A percentile compares a stretch with the other conserved stretches of the same genome.
Conservation (phyloP, 2,113 vertebrate species). For the Carollia perspicillata region DNA sequence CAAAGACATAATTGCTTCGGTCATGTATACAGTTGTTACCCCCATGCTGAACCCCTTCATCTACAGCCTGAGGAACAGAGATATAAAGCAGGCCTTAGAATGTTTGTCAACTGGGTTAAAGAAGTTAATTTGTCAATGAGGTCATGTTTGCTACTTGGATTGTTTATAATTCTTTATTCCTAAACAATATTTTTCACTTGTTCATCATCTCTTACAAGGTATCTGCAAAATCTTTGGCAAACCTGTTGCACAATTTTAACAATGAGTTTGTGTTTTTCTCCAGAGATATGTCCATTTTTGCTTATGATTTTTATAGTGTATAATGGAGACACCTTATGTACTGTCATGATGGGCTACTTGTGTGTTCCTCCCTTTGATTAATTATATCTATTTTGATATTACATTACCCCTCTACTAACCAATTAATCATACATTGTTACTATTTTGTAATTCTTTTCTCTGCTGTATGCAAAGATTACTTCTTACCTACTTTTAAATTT, state of each 20-base stretch:
- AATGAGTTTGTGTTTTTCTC: not conserved
- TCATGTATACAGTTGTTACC: constrained; percentile 43
- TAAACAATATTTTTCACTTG: not conserved
- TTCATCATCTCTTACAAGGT: not conserved
- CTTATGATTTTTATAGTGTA: not conserved
- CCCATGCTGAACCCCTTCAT: constrained; percentile 71
- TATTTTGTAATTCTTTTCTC: too few species aligned
- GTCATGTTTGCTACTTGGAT: not conserved
- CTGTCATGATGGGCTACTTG: not conserved
- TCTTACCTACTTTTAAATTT: not conserved
- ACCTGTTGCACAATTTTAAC: not conserved
- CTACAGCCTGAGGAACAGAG: constrained; percentile 64
- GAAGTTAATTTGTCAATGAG: not conserved
- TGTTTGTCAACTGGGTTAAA: not conserved
- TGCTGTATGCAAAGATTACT: too few species aligned
- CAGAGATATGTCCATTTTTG: not conserved
- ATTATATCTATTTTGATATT: too few species aligned
- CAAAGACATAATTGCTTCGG: constrained; percentile 26
- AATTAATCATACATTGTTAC: too few species aligned
- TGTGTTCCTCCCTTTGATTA: not conserved
- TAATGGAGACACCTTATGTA: not conserved
- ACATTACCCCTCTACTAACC: too few species aligned
- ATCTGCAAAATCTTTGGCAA: not conserved
- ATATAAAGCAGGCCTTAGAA: constrained; percentile 57
- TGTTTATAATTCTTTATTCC: not conserved